phyloP scores from a whole-genome alignment of 2,888 invertebrate genomes.

The Temnothorax unifasciatus region DNA sequence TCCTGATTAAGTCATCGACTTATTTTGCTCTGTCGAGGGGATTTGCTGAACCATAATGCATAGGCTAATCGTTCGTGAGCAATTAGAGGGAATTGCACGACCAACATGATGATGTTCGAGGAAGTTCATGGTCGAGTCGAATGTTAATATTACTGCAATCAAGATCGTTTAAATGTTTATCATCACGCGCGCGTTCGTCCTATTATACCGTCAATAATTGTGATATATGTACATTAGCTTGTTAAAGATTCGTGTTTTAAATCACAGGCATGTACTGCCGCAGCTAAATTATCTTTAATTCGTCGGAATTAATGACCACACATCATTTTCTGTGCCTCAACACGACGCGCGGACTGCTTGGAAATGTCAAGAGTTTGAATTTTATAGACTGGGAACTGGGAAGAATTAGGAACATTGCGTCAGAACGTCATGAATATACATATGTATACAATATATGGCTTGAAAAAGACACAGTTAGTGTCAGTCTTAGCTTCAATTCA shows the following conservation, averaged over 20 bases:
- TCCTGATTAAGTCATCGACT: not conserved
- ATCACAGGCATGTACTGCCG: not conserved
- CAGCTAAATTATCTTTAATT: conserved; percentile 59
- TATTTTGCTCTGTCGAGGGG: conserved; percentile 6
- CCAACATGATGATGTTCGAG: conserved; percentile 6
- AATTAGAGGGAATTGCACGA: conserved; percentile 33
- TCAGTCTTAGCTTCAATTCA: not conserved
- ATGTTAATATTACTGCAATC: conserved; percentile 32
- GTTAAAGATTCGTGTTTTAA: conserved; percentile 36
- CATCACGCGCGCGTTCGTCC: conserved; percentile 3
- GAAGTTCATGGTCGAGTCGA: conserved; percentile 45
- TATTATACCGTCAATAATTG: conserved; percentile 38
- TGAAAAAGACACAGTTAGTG: not conserved
- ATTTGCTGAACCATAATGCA: not conserved
- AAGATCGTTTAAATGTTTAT: conserved; percentile 46
- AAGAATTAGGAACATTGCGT: conserved; percentile 10
- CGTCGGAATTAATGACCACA: conserved; percentile 19
- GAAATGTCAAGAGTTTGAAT: conserved; percentile 28
- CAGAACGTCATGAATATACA: not conserved
- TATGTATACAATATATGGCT: not conserved
- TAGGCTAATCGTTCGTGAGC: conserved; percentile 21
- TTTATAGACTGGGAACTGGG: not conserved
- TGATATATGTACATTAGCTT: conserved; percentile 35
- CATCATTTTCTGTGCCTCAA: conserved; percentile 29
- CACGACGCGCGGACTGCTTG: not conserved